phyloP scores from a whole-genome alignment of 2,888 invertebrate genomes.

The Vandiemenella viatica region DNA sequence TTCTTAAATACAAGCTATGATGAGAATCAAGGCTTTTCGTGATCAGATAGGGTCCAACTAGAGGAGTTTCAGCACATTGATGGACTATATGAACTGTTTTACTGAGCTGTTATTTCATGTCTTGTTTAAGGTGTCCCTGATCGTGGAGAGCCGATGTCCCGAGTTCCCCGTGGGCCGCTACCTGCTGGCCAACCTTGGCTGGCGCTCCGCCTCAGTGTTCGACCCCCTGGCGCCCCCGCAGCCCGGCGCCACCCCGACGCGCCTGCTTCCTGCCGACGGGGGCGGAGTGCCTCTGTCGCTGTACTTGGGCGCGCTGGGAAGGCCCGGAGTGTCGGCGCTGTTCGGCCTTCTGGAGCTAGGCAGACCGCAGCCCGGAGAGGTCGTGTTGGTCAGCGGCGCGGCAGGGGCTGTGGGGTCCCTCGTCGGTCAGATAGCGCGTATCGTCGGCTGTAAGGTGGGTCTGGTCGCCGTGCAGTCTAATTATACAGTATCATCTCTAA shows the following conservation, averaged over 20 bases:
- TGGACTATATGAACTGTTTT: too few species aligned
- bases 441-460: constrained; percentile 51
- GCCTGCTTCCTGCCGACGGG: constrained; percentile 10
- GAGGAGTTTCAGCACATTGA: too few species aligned
- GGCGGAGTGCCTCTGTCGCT: neutral
- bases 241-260: constrained; percentile 6
- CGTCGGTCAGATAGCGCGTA: constrained; percentile 33
- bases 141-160: neutral
- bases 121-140: neutral
- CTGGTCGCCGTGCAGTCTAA: too few species aligned
- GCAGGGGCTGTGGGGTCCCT: constrained; percentile 33
- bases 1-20: too few species aligned
- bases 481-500: too few species aligned
- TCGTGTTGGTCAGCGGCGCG: constrained; percentile 31
- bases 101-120: too few species aligned
- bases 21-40: too few species aligned
- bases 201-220: neutral
- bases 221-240: neutral
- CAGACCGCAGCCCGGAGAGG: neutral
- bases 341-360: neutral
- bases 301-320: neutral
- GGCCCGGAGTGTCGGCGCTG: neutral
- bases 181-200: neutral
- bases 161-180: neutral
- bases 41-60: too few species aligned